Evolutionary conservation across 2,888 invertebrate genomes (phyloP), one percentile per base, ranked within the genome.

Genomic region (Psylliodes chrysocephalus): DNA sequence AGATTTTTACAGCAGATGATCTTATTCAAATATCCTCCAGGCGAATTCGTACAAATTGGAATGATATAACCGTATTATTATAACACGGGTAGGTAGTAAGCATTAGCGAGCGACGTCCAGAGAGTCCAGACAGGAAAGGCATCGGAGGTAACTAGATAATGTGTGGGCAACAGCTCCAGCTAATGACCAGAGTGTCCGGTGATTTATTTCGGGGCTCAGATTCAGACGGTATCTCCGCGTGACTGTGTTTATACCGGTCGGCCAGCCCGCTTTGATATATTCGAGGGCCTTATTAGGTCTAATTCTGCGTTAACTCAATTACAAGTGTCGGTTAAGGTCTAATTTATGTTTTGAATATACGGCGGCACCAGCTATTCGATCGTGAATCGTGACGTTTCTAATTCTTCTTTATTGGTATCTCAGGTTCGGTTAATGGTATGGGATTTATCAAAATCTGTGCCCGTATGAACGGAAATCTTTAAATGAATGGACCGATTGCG

Each of bases 141-240:
- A 25, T 78, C 77, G 78, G 77, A 76, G 77, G 77, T 77, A 77
- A 76, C 78, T 75, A 78, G 79, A 79, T 79, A 79, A 80, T 80
- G 79, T 79, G 80, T 78, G 78, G 47, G 57, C 47, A 46, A 57
- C 77, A 78, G 77, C 75, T 76, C 77, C 75, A 79, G 80, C 81
- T 82, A 82, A 82, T 81, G 81, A 82, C 81, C 81, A 78, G 80
- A 76, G 79, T 77, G 81, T 79, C 79, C 80, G 79, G 81, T 82
- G 81, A 82, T 82, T 81, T 82, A 82, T 82, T 81, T 79, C 72
- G 76, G 77, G 72, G 75, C 76, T 66, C 75, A 74, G 75, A 75
- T 79, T 79, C 79, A 79, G 78, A 76, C 76, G 77, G 78, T 78
- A 77, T 79, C 77, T 78, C 77, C 72, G 71, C 51, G 62, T 60